These are phyloP conservation scores for Chrysodeixis includens DNA, from an alignment of 2,888 invertebrate genomes.

Conservation along the genomic window DNA sequence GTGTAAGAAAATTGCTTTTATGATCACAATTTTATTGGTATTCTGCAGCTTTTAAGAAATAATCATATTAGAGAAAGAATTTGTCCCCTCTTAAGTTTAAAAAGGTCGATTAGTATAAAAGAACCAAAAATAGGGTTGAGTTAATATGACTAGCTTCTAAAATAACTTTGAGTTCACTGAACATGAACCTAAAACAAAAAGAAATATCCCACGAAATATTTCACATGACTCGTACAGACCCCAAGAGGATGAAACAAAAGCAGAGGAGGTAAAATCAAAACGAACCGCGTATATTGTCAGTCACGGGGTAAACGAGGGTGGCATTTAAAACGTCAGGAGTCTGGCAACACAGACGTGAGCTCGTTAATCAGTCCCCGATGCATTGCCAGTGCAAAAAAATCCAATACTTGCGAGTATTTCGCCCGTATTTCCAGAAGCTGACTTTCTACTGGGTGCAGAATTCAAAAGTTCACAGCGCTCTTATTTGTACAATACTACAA, in stretches of 20 bases:
- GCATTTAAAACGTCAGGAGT: constrained; percentile 50
- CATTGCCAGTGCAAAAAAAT: constrained; percentile 43
- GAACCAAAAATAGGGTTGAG: no score
- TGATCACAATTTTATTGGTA: constrained; percentile 1
- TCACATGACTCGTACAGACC: constrained; percentile 29
- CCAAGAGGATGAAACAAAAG: constrained; percentile 39
- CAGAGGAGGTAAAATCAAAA: constrained; percentile 50
- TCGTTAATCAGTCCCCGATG: constrained; percentile 60
- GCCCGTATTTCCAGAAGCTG: constrained; percentile 22
- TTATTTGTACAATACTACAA: constrained; percentile 26
- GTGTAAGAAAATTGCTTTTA: constrained; percentile 1
- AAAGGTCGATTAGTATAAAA: no score
- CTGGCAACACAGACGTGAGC: constrained; percentile 43
- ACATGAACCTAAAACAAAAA: constrained; percentile 9
- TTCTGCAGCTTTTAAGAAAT: neutral
- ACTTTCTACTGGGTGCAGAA: constrained; percentile 21
- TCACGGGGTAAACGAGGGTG: constrained; percentile 47
- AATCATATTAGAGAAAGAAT: neutral
- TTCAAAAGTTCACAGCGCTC: constrained; percentile 20
- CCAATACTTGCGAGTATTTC: constrained; percentile 40
- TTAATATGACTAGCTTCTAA: no score
- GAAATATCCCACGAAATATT: constrained; percentile 19
- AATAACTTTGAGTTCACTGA: neutral
- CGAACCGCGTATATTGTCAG: constrained; percentile 35
- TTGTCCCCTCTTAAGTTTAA: neutral